phyloP scores from a whole-genome alignment of 2,113 vertebrate species.

The Pyrgilauda ruficollis region DNA sequence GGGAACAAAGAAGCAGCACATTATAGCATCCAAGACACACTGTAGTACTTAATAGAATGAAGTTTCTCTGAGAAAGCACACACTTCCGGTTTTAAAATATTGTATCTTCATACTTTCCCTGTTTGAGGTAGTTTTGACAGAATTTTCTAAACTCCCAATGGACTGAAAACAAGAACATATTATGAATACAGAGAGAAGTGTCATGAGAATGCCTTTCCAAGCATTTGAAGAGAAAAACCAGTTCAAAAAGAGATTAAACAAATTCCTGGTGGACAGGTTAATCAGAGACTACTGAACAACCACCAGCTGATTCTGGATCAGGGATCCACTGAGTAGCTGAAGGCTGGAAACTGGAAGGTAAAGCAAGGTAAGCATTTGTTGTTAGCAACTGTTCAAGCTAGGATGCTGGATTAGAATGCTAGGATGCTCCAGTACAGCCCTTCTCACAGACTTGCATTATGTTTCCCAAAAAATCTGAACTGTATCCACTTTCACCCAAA shows the following conservation, averaged over 20 bases:
- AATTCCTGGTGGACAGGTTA: neutral
- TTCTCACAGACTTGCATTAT: neutral
- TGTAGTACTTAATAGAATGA: neutral
- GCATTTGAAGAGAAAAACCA: neutral
- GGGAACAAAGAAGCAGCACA: neutral
- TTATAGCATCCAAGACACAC: neutral
- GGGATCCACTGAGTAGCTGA: neutral
- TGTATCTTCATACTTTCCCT: neutral
- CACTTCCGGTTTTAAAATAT: neutral
- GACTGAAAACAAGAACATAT: neutral
- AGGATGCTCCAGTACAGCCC: neutral
- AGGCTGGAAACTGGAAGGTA: neutral
- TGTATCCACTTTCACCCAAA: neutral
- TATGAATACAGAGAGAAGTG: neutral
- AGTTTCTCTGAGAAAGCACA: neutral
- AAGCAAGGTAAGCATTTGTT: neutral
- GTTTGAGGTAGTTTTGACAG: neutral
- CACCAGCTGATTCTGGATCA: neutral
- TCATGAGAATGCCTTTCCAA: neutral
- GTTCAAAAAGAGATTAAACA: conserved; percentile 15
- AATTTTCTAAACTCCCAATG: neutral
- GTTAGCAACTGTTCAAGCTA: rapidly evolving
- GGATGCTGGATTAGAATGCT: neutral
- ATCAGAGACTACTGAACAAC: neutral
- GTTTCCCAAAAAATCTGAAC: neutral